These are phyloP conservation scores for Theodoxus fluviatilis DNA, from an alignment of 2,888 invertebrate species.

Conservation along the genomic window DNA sequence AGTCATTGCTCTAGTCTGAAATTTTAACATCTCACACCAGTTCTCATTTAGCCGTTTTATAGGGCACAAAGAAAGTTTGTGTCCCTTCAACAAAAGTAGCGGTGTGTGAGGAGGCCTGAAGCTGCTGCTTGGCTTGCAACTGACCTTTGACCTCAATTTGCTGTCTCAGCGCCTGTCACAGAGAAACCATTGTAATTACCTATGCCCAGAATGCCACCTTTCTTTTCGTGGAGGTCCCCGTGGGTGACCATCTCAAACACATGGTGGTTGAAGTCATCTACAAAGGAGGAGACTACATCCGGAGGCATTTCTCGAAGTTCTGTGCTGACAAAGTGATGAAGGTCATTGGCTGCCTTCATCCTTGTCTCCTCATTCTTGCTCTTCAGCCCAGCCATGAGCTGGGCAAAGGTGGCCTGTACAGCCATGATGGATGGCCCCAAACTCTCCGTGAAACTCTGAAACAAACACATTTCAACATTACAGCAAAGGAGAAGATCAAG, in stretches of 20 bases:
- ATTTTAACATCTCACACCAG: too few relatives aligned
- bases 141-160: too few relatives aligned
- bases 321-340: slow-evolving; percentile 87
- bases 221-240: slow-evolving; percentile 89
- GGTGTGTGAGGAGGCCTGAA: too few relatives aligned
- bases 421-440: slow-evolving; percentile 28
- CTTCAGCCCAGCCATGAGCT: slow-evolving; percentile 83
- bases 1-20: too few relatives aligned
- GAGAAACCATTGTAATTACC: slow-evolving; percentile 41
- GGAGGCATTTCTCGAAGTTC: slow-evolving; percentile 70
- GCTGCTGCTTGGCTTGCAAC: too few relatives aligned
- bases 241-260: slow-evolving; percentile 96
- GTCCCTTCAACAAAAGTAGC: too few relatives aligned
- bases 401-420: slow-evolving; percentile 30
- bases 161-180: too few relatives aligned
- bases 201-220: slow-evolving; percentile 93
- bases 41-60: too few relatives aligned
- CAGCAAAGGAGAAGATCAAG: too few relatives aligned
- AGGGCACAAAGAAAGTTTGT: too few relatives aligned
- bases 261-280: slow-evolving; percentile 93
- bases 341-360: slow-evolving; percentile 85
- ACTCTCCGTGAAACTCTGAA: too few relatives aligned
- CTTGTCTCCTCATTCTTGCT: slow-evolving; percentile 86
- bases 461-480: too few relatives aligned
- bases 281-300: slow-evolving; percentile 87